A percentile compares a stretch with the other conserved stretches of the same genome.
phyloP scores from a whole-genome alignment of 2,888 invertebrate species.

The Mythimna impura region DNA sequence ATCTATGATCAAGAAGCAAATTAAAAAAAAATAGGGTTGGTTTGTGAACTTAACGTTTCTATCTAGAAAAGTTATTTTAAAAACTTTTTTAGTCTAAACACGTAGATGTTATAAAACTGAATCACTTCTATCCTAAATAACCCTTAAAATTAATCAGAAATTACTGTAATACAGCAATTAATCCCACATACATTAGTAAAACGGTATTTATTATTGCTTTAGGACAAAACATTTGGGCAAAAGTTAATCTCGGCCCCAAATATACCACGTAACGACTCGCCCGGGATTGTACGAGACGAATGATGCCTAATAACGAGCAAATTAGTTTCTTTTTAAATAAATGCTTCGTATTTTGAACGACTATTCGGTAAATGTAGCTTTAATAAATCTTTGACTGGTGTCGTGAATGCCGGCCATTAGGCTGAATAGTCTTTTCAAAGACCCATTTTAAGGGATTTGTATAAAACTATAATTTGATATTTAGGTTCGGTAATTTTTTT shows the following conservation, averaged over 20 bases:
- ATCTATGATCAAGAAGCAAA: too few species aligned
- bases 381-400: slow-evolving; percentile 49
- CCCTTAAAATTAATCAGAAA: slow-evolving; percentile 6
- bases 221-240: slow-evolving; percentile 60
- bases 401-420: slow-evolving; percentile 12
- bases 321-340: slow-evolving; percentile 70
- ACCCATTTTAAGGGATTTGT: not conserved
- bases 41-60: not conserved
- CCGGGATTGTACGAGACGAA: slow-evolving; percentile 60
- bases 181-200: slow-evolving; percentile 32
- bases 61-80: not conserved
- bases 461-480: not conserved
- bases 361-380: slow-evolving; percentile 28
- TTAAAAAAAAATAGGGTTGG: too few species aligned
- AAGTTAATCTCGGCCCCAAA: slow-evolving; percentile 67
- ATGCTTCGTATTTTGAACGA: slow-evolving; percentile 37
- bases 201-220: slow-evolving; percentile 66
- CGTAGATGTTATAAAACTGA: not conserved
- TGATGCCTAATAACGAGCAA: slow-evolving; percentile 64
- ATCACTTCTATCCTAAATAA: not conserved
- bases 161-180: slow-evolving; percentile 16
- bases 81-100: not conserved
- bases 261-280: slow-evolving; percentile 63
- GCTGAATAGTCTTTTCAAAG: not conserved
- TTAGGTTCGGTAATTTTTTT: not conserved